These are phyloP conservation scores for Muntiacus reevesi DNA, from an alignment of 2,113 vertebrate genomes.

Conservation along the genomic window DNA sequence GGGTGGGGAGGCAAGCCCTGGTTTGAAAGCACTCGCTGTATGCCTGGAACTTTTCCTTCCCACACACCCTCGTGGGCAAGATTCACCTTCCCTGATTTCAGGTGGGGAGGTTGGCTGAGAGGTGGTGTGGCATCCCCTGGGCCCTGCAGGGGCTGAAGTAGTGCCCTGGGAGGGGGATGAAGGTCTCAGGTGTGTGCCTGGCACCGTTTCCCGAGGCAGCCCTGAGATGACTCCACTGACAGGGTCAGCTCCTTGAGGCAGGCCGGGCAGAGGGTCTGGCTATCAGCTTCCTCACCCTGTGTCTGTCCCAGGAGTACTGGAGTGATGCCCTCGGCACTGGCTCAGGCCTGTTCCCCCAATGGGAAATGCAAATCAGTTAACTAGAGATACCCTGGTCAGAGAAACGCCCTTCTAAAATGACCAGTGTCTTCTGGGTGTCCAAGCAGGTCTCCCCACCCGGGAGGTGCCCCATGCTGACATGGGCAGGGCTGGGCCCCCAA, in stretches of 20 bases:
- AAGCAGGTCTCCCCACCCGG: background rate
- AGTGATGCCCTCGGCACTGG: background rate
- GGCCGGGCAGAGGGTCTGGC: background rate
- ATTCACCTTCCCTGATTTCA: background rate
- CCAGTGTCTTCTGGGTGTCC: background rate
- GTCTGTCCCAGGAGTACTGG: background rate
- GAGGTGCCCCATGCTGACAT: background rate
- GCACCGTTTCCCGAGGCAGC: background rate
- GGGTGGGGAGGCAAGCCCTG: background rate
- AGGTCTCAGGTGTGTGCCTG: too few relatives aligned
- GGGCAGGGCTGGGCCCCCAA: background rate
- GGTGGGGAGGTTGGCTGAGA: background rate
- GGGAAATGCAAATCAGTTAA: background rate
- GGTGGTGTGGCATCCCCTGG: rapidly evolving
- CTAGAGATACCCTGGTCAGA: background rate
- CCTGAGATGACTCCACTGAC: rapidly evolving
- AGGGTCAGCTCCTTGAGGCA: too few relatives aligned
- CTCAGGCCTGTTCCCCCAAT: rapidly evolving
- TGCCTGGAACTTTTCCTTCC: background rate
- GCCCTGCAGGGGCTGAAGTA: background rate
- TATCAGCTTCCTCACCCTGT: rapidly evolving
- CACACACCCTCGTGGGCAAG: rapidly evolving
- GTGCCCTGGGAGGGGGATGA: too few relatives aligned
- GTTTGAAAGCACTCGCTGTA: background rate
- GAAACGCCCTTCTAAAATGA: background rate